These are phyloP conservation scores for Apaloderma vittatum DNA, from an alignment of 2,113 vertebrate species.

Conservation along the genomic window DNA sequence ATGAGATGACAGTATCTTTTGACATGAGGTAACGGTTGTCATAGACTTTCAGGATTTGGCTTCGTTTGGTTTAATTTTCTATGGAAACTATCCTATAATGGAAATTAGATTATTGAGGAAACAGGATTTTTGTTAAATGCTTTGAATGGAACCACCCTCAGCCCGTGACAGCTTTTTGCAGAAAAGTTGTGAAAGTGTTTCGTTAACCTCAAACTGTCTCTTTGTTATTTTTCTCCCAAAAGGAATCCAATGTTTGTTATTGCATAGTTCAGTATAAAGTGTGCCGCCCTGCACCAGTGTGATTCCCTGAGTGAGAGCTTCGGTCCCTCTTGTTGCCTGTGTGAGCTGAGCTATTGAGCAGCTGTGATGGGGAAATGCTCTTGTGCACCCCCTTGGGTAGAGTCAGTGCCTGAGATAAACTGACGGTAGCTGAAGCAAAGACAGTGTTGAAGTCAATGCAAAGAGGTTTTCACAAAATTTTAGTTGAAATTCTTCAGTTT, in stretches of 20 bases:
- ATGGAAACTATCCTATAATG: background rate
- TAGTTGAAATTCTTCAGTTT: background rate
- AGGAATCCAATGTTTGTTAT: background rate
- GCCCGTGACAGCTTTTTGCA: background rate
- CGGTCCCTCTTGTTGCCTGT: background rate
- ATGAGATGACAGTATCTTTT: background rate
- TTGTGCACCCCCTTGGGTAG: background rate
- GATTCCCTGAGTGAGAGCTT: background rate
- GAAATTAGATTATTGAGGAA: background rate
- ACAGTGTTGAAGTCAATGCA: background rate
- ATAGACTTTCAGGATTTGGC: background rate
- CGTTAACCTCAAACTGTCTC: background rate
- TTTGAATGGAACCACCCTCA: background rate
- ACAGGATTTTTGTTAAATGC: background rate
- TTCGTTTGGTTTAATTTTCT: background rate
- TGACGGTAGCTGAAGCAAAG: background rate
- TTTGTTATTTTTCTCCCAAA: background rate
- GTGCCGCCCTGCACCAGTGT: background rate
- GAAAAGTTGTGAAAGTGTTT: background rate
- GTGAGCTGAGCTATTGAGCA: accelerated
- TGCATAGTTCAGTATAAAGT: background rate
- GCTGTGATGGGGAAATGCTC: background rate
- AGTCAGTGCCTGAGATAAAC: background rate
- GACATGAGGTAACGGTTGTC: background rate
- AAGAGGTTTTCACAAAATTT: background rate